Base-by-base conservation (phyloP, 2,888 invertebrate species). In the Troilus luridus region DNA sequence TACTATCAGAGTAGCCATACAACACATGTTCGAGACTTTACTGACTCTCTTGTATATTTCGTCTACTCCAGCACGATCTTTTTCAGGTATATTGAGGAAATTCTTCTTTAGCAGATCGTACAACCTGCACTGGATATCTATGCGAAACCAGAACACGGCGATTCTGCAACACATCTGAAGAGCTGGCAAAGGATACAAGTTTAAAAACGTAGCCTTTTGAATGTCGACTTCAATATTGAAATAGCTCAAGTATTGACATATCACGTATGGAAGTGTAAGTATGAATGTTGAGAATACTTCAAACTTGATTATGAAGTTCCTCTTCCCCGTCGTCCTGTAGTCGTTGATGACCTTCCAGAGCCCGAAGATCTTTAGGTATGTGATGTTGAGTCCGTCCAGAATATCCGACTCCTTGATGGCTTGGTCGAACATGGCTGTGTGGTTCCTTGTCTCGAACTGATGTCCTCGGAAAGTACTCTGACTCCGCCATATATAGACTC, bases 191-290 rank as follows among this genome's bases (percentile, higher is more conserved):
- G 56, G 54, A 8, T 85, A 58, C n/a, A 85, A 14, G 7, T 85
- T 85, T 12, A 85, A n/a, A 85, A 85, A 85, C n/a, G 85, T 85
- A 11, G 85, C 85, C 7, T 85, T 85, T 12, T 85, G 85, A 21
- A 85, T 85, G 14, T 85, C 85, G 9, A 85, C 85, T n/a, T 58
- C n/a, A 8, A 85, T 85, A 56, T 58, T 11, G 85, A 56, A 58
- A n/a, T 85, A 85, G n/a, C 85, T 85, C 11, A 85, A n/a, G n/a
- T 85, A 85, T n/a, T 85, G 85, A 56, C 85, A 85, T 54, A 85
- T 54, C 5, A 85, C 56, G 11, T 85, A 85, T 7, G 85, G 85
- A 0, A 85, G 54, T 10, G 56, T 56, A 1, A 85, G n/a, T 1
- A 85, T 21, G 17, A 85, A 58, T 0, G 85, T 85, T 6, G 10